These are phyloP conservation scores for Aphelinus atriplicis DNA, from an alignment of 1,140 invertebrate species.

Conservation along the genomic window DNA sequence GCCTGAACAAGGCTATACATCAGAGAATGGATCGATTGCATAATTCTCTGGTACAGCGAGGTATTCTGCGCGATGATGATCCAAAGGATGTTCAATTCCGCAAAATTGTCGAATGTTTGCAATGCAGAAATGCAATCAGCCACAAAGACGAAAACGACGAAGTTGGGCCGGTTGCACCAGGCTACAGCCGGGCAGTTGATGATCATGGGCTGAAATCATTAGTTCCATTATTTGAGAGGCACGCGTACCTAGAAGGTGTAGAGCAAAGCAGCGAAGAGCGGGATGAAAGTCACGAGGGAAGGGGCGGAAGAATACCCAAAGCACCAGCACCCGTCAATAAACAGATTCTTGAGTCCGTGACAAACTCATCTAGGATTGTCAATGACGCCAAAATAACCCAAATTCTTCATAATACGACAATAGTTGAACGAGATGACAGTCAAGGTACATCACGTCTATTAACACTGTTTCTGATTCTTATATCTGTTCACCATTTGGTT, in stretches of 20 bases:
- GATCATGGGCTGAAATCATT: neutral
- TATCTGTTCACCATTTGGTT: too few species aligned
- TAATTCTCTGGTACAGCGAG: neutral
- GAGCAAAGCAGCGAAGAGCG: neutral
- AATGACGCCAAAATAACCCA: neutral
- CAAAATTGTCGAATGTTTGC: constrained; percentile 26
- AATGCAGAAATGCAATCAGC: constrained; percentile 9
- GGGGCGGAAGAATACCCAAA: neutral
- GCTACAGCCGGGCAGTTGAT: neutral
- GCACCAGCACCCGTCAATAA: neutral
- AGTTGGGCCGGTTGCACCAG: too few species aligned
- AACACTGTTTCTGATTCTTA: too few species aligned
- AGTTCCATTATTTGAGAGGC: constrained; percentile 6
- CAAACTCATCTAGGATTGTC: neutral
- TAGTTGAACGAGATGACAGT: neutral
- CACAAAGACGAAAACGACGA: neutral
- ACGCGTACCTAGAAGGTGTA: neutral
- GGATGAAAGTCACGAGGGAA: too few species aligned
- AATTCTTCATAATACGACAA: neutral
- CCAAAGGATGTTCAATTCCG: constrained; percentile 8
- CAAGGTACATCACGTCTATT: too few species aligned
- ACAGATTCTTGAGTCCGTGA: neutral
- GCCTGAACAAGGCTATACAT: neutral
- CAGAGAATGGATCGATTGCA: constrained; percentile 6
- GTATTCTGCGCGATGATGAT: constrained; percentile 4